phyloP scores from a whole-genome alignment of 2,888 invertebrate species.

The Tipula confusa region DNA sequence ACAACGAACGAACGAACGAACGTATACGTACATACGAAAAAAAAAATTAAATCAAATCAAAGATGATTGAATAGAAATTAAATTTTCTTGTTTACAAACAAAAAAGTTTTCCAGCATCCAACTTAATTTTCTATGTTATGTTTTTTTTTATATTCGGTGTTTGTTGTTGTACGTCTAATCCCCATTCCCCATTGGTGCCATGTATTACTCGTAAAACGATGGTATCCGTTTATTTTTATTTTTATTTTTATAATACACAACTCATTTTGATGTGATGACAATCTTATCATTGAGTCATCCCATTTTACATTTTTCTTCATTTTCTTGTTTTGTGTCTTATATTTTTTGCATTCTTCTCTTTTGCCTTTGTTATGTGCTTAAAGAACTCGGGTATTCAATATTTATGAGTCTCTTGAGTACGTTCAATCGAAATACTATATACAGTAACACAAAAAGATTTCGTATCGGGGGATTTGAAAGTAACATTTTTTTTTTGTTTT shows the following conservation, averaged over 20 bases:
- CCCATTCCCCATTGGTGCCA: constrained; percentile 6
- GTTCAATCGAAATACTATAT: constrained; percentile 10
- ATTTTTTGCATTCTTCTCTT: background rate
- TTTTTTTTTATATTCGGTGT: background rate
- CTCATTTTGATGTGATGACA: constrained; percentile 12
- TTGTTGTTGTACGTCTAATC: background rate
- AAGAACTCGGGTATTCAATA: constrained; percentile 16
- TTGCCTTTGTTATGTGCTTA: background rate
- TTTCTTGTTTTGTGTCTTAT: background rate
- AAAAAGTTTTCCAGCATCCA: constrained; percentile 25
- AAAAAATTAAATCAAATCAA: constrained; percentile 12
- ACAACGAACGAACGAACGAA: background rate
- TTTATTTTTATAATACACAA: too few relatives aligned
- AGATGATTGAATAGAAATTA: constrained; percentile 20
- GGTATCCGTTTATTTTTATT: background rate
- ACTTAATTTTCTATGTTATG: constrained; percentile 17
- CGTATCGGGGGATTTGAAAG: background rate
- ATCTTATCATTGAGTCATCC: constrained; percentile 20
- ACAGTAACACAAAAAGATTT: background rate
- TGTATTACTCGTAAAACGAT: background rate
- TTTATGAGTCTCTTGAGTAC: constrained; percentile 3
- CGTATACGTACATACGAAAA: background rate
- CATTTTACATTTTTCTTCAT: constrained; percentile 13
- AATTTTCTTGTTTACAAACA: constrained; percentile 25
- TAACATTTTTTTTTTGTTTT: background rate